A percentile compares a stretch with the other conserved stretches of the same genome.
Conservation (phyloP, 2,113 vertebrate genomes). For the Thunnus thynnus region DNA sequence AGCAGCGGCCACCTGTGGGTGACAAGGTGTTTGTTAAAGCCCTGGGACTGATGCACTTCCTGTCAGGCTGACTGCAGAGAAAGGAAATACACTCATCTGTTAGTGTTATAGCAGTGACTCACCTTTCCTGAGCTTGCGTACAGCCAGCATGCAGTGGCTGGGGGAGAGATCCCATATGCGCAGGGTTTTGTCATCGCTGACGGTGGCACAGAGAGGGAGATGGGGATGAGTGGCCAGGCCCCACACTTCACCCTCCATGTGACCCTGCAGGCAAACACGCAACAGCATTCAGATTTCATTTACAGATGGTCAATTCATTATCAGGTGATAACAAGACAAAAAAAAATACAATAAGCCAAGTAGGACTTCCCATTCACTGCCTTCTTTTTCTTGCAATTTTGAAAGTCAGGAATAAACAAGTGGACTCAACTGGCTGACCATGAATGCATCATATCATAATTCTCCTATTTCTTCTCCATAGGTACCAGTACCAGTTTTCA, state of each 20-base stretch:
- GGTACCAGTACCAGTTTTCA: neutral
- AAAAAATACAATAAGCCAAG: too few relatives aligned
- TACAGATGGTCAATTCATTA: neutral
- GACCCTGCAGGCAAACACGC: constrained; percentile 87
- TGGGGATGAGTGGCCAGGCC: constrained; percentile 97
- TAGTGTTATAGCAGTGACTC: constrained; percentile 52
- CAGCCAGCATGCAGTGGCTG: constrained; percentile 99
- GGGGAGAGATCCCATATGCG: constrained; percentile 99
- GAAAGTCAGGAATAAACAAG: too few relatives aligned
- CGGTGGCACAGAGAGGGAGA: constrained; percentile 97
- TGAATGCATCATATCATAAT: neutral
- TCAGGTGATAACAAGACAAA: neutral
- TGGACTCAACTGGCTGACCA: too few relatives aligned
- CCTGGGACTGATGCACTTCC: constrained; percentile 15
- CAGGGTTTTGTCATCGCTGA: constrained; percentile 98
- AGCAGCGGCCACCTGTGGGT: constrained; percentile 93
- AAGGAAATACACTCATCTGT: constrained; percentile 25
- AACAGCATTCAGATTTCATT: constrained; percentile 5
- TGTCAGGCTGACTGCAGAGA: constrained; percentile 15
- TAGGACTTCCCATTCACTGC: too few relatives aligned
- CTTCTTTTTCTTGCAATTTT: too few relatives aligned
- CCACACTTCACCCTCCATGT: constrained; percentile 99
- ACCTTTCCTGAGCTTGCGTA: constrained; percentile 99
- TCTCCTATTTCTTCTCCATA: neutral
- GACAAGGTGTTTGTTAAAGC: constrained; percentile 40